Evolutionary conservation across 1,140 invertebrate genomes (phyloP).

Genomic region (Lordiphosa collinella): DNA sequence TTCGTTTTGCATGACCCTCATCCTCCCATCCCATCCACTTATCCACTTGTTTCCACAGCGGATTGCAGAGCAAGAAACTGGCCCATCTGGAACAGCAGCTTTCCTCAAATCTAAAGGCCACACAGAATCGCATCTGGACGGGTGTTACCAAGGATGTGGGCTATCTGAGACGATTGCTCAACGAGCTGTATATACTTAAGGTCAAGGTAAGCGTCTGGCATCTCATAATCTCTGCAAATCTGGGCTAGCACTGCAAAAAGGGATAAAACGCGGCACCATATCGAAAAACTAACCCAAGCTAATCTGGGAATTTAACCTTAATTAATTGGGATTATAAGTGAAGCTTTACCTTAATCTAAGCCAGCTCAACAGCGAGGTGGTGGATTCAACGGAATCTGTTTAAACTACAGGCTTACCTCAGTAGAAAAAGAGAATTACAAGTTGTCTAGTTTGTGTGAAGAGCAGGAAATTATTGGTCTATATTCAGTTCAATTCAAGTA

Average conservation of each 20-base stretch:
- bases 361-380: no score
- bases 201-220: slow-evolving; percentile 83
- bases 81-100: slow-evolving; percentile 87
- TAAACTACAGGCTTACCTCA: no score
- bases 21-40: not conserved
- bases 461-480: no score
- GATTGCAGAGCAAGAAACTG: slow-evolving; percentile 85
- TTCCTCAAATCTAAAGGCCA: slow-evolving; percentile 86
- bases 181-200: slow-evolving; percentile 88
- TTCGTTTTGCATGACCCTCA: slow-evolving; percentile 47
- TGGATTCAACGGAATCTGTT: no score
- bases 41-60: slow-evolving; percentile 43
- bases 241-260: slow-evolving; percentile 17
- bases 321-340: no score
- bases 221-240: not conserved
- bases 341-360: no score
- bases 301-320: no score
- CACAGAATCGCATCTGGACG: slow-evolving; percentile 88
- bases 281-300: not conserved
- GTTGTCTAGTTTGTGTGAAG: no score
- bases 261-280: not conserved
- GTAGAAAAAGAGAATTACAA: no score
- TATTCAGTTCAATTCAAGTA: no score
- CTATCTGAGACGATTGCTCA: slow-evolving; percentile 86
- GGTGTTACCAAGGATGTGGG: slow-evolving; percentile 88